Evolutionary conservation across 2,888 invertebrate genomes (phyloP).

Genomic region (Perdita meconis): DNA sequence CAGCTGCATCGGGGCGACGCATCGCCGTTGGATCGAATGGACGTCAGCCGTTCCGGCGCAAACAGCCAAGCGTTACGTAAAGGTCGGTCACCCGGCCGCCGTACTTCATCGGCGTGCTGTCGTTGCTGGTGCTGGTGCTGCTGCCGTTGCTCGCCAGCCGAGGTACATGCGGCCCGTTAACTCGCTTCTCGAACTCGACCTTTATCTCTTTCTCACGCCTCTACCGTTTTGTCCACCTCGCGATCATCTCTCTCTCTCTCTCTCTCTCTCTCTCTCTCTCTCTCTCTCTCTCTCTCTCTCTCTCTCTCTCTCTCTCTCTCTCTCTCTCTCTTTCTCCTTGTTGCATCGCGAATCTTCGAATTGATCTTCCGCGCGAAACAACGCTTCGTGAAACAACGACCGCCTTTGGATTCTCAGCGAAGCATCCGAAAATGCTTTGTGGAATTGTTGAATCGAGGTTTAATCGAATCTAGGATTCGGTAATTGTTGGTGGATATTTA

Average conservation of each 20-base stretch:
- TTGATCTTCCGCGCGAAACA: no score
- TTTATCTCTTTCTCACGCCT: conserved; percentile 52
- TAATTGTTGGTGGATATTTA: no score
- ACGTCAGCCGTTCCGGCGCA: conserved; percentile 73
- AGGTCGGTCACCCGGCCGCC: conserved; percentile 84
- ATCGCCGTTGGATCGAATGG: conserved; percentile 69
- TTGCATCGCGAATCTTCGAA: neutral
- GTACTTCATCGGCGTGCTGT: conserved; percentile 68
- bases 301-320: no score
- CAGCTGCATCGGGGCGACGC: conserved; percentile 64
- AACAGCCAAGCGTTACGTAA: conserved; percentile 83
- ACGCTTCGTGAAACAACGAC: no score
- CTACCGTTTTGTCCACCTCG: neutral
- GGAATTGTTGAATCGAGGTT: no score
- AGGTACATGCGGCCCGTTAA: conserved; percentile 58
- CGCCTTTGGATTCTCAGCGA: no score
- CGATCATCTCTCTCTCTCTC: neutral
- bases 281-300: no score
- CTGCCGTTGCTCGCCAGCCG: conserved; percentile 31
- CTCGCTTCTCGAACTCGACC: conserved; percentile 63
- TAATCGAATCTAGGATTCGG: no score
- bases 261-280: no score
- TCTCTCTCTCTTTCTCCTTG: no score
- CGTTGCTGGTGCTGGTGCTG: conserved; percentile 57
- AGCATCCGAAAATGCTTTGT: no score